phyloP scores from a whole-genome alignment of 2,113 vertebrate genomes.

The Noctilio leporinus region DNA sequence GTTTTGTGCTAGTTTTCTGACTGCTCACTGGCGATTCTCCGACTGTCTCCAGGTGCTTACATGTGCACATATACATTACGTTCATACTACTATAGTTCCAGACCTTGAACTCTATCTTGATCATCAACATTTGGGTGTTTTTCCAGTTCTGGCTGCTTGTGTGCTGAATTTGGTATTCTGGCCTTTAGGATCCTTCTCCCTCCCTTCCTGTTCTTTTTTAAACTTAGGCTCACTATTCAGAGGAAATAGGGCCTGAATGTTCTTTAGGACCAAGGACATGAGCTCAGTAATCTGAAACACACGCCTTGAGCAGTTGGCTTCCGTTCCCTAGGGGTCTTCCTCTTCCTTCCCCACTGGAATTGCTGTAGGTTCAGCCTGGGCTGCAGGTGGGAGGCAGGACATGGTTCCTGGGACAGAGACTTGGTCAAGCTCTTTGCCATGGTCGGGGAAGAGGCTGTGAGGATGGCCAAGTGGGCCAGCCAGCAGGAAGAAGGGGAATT shows the following conservation, averaged over 20 bases:
- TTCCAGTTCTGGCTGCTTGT: not conserved
- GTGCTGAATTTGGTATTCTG: not conserved
- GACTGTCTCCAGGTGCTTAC: too few species aligned
- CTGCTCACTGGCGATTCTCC: not conserved
- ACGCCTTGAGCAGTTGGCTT: not conserved
- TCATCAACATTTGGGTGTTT: not conserved
- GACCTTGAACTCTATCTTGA: not conserved
- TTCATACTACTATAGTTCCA: not conserved
- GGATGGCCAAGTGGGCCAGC: fast-evolving
- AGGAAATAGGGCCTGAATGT: not conserved
- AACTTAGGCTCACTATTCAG: not conserved
- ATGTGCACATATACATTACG: not conserved
- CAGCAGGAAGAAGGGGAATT: not conserved
- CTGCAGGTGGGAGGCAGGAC: not conserved
- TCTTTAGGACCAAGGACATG: not conserved
- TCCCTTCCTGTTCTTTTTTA: too few species aligned
- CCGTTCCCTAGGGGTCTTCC: fast-evolving
- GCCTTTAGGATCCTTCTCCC: too few species aligned
- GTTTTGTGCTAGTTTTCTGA: not conserved
- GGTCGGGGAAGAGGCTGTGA: not conserved
- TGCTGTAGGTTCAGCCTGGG: not conserved
- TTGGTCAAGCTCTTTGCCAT: not conserved
- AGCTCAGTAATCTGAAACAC: not conserved
- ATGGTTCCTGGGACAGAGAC: fast-evolving
- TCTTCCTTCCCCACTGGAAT: not conserved